Percentiles rank a stretch among this genome's conserved stretches.
phyloP scores from a whole-genome alignment of 2,797 vertebrate genomes.

The Rhynchotus rufescens region DNA sequence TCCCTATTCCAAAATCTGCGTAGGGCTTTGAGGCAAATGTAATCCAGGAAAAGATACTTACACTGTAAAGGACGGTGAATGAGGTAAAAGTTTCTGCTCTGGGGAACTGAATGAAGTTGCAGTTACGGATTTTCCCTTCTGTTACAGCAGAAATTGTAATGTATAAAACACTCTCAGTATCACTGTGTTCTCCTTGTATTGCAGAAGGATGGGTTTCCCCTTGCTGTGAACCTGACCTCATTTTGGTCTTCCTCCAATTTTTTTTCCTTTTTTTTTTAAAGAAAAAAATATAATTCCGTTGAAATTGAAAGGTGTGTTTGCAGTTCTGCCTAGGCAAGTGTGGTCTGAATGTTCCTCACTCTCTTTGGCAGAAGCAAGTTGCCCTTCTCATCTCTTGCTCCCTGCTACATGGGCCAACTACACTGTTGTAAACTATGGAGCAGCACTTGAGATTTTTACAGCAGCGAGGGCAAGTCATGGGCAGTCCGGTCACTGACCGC shows the following conservation, averaged over 20 bases:
- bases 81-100: neutral
- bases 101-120: neutral
- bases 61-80: neutral
- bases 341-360: neutral
- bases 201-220: neutral
- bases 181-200: neutral
- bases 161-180: neutral
- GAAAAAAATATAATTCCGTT: neutral
- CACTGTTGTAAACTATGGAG: neutral
- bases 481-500: neutral
- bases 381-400: neutral
- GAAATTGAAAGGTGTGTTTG: neutral
- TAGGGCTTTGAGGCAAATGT: neutral
- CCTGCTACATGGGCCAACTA: neutral
- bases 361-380: neutral
- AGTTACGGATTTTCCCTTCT: neutral
- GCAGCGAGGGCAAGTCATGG: neutral
- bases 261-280: too few species aligned
- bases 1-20: neutral
- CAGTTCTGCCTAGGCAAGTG: neutral
- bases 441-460: neutral
- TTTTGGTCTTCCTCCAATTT: neutral
- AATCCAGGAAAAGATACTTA: neutral
- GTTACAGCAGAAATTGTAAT: neutral
- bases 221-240: neutral